Conservation (phyloP, 2,888 invertebrate genomes). For the Aspidiotus rigidus region DNA sequence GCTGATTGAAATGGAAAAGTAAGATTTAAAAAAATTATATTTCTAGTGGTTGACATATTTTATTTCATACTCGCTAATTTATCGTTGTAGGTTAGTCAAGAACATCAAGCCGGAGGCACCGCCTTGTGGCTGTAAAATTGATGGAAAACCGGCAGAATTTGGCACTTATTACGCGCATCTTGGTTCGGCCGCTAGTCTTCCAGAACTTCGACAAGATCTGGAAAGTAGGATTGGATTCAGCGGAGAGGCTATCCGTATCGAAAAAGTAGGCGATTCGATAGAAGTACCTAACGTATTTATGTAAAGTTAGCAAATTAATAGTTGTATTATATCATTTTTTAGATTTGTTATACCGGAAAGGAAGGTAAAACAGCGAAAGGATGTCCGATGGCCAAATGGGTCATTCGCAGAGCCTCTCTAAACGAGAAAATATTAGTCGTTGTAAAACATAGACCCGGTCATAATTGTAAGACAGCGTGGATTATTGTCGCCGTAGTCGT, state of each 20-base stretch:
- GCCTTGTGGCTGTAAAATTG: constrained; percentile 78
- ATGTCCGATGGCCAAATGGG: constrained; percentile 96
- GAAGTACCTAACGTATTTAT: too few species aligned
- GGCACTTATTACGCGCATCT: constrained; percentile 92
- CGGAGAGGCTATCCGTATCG: constrained; percentile 79
- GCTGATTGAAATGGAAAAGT: too few species aligned
- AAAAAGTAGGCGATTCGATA: constrained; percentile 56
- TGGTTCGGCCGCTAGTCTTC: constrained; percentile 66
- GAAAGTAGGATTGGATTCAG: constrained; percentile 75
- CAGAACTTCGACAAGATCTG: constrained; percentile 70
- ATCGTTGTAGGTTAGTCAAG: constrained; percentile 46
- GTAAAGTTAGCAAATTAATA: too few species aligned
- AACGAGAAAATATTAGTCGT: constrained; percentile 85
- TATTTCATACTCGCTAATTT: background rate
- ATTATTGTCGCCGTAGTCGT: constrained; percentile 84
- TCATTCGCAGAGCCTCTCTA: constrained; percentile 70
- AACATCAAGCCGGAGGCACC: constrained; percentile 75
- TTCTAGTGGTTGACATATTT: background rate
- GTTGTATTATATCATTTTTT: constrained; percentile 8
- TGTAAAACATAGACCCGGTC: constrained; percentile 69
- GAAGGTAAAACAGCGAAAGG: constrained; percentile 92
- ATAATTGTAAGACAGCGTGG: constrained; percentile 75
- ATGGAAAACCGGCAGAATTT: constrained; percentile 77
- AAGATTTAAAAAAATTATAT: too few species aligned
- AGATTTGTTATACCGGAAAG: constrained; percentile 74